These are phyloP conservation scores for Agrotis ipsilon DNA, from an alignment of 2,888 invertebrate genomes.

Conservation along the genomic window DNA sequence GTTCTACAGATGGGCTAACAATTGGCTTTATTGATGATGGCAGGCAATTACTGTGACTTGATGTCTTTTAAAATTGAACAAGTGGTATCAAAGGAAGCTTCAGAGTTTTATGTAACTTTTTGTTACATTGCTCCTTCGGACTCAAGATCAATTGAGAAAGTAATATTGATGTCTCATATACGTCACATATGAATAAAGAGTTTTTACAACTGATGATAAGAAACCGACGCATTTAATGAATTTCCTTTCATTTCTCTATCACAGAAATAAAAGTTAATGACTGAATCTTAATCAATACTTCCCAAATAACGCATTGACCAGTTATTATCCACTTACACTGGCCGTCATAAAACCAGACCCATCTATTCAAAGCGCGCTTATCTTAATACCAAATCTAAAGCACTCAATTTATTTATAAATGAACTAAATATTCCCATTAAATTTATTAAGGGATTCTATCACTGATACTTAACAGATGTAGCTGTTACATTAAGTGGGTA, in stretches of 20 bases:
- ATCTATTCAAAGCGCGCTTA: conserved; percentile 49
- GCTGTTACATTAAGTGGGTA: conserved; percentile 58
- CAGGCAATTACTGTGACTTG: conserved; percentile 58
- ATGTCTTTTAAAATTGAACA: conserved; percentile 56
- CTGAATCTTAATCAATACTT: conserved; percentile 41
- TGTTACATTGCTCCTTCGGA: neutral
- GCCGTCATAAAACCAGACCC: conserved; percentile 53
- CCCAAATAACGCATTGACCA: conserved; percentile 36
- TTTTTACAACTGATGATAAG: neutral
- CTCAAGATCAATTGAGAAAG: neutral
- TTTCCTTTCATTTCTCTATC: conserved; percentile 32
- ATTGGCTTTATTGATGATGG: conserved; percentile 64
- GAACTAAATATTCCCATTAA: conserved; percentile 65
- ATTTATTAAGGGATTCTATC: conserved; percentile 66
- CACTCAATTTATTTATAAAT: conserved; percentile 62
- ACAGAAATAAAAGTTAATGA: conserved; percentile 25
- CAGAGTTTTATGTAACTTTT: conserved; percentile 14
- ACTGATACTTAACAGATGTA: conserved; percentile 68
- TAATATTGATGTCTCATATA: neutral
- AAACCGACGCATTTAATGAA: conserved; percentile 2
- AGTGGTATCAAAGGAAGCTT: conserved; percentile 45
- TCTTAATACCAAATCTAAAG: conserved; percentile 66
- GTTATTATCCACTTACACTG: conserved; percentile 55
- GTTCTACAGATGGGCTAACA: conserved; percentile 61
- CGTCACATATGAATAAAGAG: neutral